These are phyloP conservation scores for Salvelinus sp. DNA, from an alignment of 2,113 vertebrate species.

Conservation along the genomic window DNA sequence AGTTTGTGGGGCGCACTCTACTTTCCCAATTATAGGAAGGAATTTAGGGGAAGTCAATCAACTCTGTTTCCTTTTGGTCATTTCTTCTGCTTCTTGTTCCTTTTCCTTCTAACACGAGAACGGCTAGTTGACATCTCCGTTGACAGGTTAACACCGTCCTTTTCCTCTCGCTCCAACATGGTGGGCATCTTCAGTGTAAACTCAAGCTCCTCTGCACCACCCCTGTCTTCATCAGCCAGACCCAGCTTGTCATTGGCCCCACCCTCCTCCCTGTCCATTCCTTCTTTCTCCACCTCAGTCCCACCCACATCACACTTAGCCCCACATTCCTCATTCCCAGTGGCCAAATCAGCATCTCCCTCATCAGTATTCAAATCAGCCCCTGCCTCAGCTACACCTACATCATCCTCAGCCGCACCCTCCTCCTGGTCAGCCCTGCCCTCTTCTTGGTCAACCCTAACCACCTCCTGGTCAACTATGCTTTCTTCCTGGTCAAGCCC, in stretches of 20 bases:
- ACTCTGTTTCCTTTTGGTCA: background rate
- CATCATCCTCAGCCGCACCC: constrained; percentile 53
- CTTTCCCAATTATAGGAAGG: background rate
- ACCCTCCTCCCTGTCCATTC: no score
- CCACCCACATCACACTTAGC: no score
- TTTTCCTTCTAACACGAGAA: constrained; percentile 62
- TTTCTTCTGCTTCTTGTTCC: constrained; percentile 70
- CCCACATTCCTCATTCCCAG: no score
- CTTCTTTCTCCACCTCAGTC: no score
- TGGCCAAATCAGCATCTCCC: no score
- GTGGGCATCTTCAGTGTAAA: constrained; percentile 42
- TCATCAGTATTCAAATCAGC: background rate
- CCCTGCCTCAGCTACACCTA: constrained; percentile 62
- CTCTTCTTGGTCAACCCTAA: no score
- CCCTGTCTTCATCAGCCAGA: no score
- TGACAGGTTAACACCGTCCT: constrained; percentile 17
- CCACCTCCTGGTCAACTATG: no score
- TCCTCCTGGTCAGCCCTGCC: constrained; percentile 14
- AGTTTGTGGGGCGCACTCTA: background rate
- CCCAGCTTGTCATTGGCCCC: no score
- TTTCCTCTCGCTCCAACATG: constrained; percentile 42
- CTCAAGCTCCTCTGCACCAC: constrained; percentile 44
- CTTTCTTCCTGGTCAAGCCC: no score
- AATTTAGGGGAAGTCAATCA: constrained; percentile 27
- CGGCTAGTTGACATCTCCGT: constrained; percentile 18